Percentiles rank a stretch among this genome's conserved stretches.
These are phyloP conservation scores for Myripristis murdjan DNA, from an alignment of 2,797 vertebrate species.

Conservation along the genomic window DNA sequence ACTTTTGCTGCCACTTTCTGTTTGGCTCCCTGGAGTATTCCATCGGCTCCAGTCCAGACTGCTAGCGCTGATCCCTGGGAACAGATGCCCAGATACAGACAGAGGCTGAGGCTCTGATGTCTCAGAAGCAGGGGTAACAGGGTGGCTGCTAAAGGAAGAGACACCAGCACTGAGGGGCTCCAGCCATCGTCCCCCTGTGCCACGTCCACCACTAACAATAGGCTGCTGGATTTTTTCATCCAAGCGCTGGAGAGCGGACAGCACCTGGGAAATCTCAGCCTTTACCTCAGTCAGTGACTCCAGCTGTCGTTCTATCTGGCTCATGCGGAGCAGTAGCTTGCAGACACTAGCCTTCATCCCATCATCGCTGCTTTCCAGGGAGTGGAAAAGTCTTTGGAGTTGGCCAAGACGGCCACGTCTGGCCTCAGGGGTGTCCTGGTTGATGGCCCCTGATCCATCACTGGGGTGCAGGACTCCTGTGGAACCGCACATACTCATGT, in stretches of 20 bases:
- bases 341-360: conserved; percentile 94
- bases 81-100: conserved; percentile 77
- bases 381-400: conserved; percentile 87
- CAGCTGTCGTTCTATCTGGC: conserved; percentile 95
- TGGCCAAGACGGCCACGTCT: conserved; percentile 85
- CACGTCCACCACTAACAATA: conserved; percentile 61
- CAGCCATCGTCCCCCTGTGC: conserved; percentile 71
- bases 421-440: conserved; percentile 85
- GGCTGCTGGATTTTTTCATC: conserved; percentile 94
- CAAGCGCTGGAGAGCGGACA: conserved; percentile 92
- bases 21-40: conserved; percentile 65
- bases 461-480: conserved; percentile 92
- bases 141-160: conserved; percentile 84
- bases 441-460: conserved; percentile 88
- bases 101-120: conserved; percentile 83
- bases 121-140: conserved; percentile 77
- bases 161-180: conserved; percentile 81
- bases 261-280: conserved; percentile 95
- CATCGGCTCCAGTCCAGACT: conserved; percentile 91
- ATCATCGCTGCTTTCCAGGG: conserved; percentile 90
- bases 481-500: conserved; percentile 97
- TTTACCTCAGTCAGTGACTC: conserved; percentile 95
- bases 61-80: conserved; percentile 80
- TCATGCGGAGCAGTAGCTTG: conserved; percentile 94
- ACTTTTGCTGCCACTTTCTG: conserved; percentile 60